Base-by-base conservation (phyloP, 2,888 invertebrate species). In the Harmothoe impar region DNA sequence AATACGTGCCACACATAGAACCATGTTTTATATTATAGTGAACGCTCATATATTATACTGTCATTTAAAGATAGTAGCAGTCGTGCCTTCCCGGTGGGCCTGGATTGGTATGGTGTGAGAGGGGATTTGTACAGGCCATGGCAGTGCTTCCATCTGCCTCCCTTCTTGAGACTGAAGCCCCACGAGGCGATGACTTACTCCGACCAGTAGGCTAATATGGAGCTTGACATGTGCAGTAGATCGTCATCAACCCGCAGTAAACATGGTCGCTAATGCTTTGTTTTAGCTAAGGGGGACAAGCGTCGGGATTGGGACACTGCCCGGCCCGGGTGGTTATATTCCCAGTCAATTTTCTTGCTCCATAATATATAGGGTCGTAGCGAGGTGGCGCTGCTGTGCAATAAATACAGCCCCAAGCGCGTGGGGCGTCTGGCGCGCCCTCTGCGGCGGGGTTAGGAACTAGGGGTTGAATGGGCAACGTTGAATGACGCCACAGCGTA, bases 201-300 rank as follows among this genome's bases (percentile, higher is more conserved):
- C 29, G 72, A 72, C 72, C 72, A 72, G 29, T 25, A 35, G 81
- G 81, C 81, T 81, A 81, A 81, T 35, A 81, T 35, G 81, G 43
- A n/a, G 35, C 43, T 81, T 81, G 81, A 43, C 43, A 81, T 25
- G 35, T 12, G 81, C 81, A 1, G 35, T 33, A 43, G 25, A 72
- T 72, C 31, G 72, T 29, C 72, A 72, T 29, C 72, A 72, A 29
- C 72, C 72, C 17, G 29, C 72, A 23, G 72, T 72, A 72, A 72
- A 72, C 72, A 43, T 81, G 81, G n/a, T 23, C 81, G 81, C 43
- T 81, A 81, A 81, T 81, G 81, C 17, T 81, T 81, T 81, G 81
- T 81, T 81, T 81, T 33, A 33, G 81, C 35, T 23, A 35, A 12
- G 20, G 5, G 33, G 81, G 33, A 81, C 81, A 81, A 33, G 15